Base-by-base conservation (phyloP, 2,888 invertebrate species). In the Margaritifera margaritifera region DNA sequence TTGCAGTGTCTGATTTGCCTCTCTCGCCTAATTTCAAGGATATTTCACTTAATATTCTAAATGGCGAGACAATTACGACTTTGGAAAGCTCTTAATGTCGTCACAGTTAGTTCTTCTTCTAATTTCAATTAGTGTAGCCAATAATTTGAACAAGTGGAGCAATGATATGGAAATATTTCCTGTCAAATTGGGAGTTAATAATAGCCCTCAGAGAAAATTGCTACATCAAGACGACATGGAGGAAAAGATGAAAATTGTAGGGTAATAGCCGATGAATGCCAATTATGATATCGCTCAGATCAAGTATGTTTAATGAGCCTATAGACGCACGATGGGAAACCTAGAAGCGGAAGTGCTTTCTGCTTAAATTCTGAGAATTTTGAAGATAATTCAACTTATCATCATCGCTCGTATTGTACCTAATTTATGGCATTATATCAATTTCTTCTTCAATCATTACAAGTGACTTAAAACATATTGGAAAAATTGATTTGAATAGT, bases 171-270 rank as follows among this genome's bases (percentile, higher is more conserved):
- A 42, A 60, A 67, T 63, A 70, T 69, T 75, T 72, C 72, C 72
- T 75, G 75, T 66, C 75, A 68, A 69, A 75, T 75, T 75, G 65
- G 54, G 51, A 20, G 52, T 20, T 69, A 75, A 75, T 75, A 69
- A 69, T 60, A 58, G 67, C 64, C 61, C 63, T 69, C 68, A 72
- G 66, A 64, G 42, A 42, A 42, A 65, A 75, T 75, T 72, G 72
- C 67, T 63, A 69, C 63, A 60, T 75, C 75, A 69, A 64, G 54
- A 69, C 75, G 63, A 75, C 72, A 75, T 72, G 72, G 66, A 59
- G 69, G 62, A 57, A 66, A 68, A 71, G 74, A 73, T 71, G 74
- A 74, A 74, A 77, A 77, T 77, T 68, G 74, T 68, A 72, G 70
- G 60, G 63, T 66, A 27, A 56, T 27, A 60, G 53, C 65, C 69